phyloP scores from a whole-genome alignment of 2,888 invertebrate species.

The Epistrophe grossulariae region DNA sequence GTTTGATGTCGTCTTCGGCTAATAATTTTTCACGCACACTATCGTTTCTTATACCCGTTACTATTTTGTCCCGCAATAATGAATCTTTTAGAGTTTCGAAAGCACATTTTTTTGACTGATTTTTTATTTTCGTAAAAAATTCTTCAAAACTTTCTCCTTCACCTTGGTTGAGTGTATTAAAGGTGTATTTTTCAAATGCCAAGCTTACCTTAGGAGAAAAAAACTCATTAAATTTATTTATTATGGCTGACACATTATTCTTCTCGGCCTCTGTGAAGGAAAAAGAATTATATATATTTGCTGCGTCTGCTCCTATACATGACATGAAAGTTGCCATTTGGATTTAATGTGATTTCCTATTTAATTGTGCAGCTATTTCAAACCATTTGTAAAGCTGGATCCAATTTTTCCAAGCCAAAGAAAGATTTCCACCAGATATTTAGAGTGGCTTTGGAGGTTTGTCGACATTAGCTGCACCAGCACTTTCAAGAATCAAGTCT shows the following conservation, averaged over 20 bases:
- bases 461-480: too few relatives aligned
- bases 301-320: conserved; percentile 26
- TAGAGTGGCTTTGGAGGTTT: too few relatives aligned
- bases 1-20: conserved; percentile 15
- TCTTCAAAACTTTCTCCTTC: neutral
- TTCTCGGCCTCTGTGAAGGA: neutral
- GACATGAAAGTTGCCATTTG: conserved; percentile 49
- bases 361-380: conserved; percentile 24
- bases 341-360: conserved; percentile 22
- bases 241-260: conserved; percentile 4
- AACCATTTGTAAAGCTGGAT: conserved; percentile 37
- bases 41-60: conserved; percentile 11
- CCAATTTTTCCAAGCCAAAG: conserved; percentile 22
- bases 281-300: conserved; percentile 30
- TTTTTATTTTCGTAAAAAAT: neutral
- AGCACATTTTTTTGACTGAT: neutral
- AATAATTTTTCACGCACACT: conserved; percentile 36
- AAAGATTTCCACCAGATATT: too few relatives aligned
- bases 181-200: conserved; percentile 32
- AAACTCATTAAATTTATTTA: conserved; percentile 15
- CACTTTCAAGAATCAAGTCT: too few relatives aligned
- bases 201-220: conserved; percentile 29
- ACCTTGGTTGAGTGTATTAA: conserved; percentile 13
- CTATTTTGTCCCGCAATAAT: neutral
- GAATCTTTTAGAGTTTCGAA: neutral